Conservation (phyloP, 2,797 vertebrate species). For the Distichodus sexfasciatus region DNA sequence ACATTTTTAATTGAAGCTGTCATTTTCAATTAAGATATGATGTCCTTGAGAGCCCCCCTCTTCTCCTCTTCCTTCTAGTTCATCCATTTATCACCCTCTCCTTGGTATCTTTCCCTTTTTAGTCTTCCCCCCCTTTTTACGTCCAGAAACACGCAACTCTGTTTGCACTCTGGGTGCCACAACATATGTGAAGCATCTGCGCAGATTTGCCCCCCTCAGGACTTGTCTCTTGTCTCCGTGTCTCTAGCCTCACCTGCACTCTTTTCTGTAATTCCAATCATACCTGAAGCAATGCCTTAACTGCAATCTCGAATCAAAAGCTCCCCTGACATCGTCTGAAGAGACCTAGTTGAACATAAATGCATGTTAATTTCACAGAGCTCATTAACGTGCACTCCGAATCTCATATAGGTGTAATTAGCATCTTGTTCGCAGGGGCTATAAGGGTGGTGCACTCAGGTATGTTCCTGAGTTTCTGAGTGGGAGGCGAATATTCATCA, state of each 20-base stretch:
- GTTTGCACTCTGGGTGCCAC: background rate
- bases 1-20: constrained; percentile 82
- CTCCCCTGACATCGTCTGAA: background rate
- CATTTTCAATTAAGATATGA: constrained; percentile 81
- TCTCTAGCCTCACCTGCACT: constrained; percentile 1
- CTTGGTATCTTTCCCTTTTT: background rate
- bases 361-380: constrained; percentile 13
- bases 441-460: constrained; percentile 5
- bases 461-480: constrained; percentile 6
- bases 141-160: too few relatives aligned
- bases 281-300: background rate
- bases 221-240: background rate
- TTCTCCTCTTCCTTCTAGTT: constrained; percentile 38
- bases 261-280: background rate
- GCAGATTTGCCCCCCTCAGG: background rate
- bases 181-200: background rate
- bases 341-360: background rate
- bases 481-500: constrained; percentile 23
- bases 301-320: constrained; percentile 14
- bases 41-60: constrained; percentile 66
- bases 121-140: background rate
- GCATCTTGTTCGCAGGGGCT: constrained; percentile 14
- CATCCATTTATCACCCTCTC: constrained; percentile 54
- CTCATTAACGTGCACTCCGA: constrained; percentile 15
- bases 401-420: constrained; percentile 26